Evolutionary conservation across 2,797 vertebrate species (phyloP).

Genomic region (Chelon labrosus): DNA sequence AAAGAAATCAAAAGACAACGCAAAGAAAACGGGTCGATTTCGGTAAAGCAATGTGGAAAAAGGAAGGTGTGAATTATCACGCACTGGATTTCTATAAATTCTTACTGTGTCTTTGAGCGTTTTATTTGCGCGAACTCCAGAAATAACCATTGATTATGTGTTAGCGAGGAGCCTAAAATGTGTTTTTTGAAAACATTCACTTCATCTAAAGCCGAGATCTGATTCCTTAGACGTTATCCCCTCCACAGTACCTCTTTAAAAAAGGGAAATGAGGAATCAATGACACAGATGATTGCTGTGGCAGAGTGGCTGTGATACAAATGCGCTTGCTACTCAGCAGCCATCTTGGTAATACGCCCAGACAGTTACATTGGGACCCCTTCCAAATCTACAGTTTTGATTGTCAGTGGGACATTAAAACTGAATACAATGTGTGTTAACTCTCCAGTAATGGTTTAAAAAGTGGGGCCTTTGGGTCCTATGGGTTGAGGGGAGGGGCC

Average conservation of each 20-base stretch:
- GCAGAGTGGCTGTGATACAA: not conserved
- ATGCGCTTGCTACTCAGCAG: not conserved
- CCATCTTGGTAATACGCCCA: too few species aligned
- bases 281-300: not conserved
- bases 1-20: not conserved
- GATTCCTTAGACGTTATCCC: slow-evolving; percentile 1
- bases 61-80: slow-evolving; percentile 9
- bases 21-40: not conserved
- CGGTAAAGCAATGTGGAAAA: not conserved
- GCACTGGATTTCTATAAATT: not conserved
- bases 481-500: too few species aligned
- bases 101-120: not conserved
- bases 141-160: slow-evolving; percentile 23
- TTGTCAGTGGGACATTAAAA: too few species aligned
- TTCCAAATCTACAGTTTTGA: too few species aligned
- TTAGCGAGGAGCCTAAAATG: slow-evolving; percentile 15
- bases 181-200: not conserved
- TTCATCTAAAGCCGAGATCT: slow-evolving; percentile 2
- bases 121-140: not conserved
- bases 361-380: too few species aligned
- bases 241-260: not conserved
- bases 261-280: slow-evolving; percentile 10
- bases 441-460: too few species aligned
- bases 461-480: too few species aligned
- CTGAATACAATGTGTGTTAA: too few species aligned